A percentile compares a stretch with the other conserved stretches of the same genome.
Conservation (phyloP, 2,888 invertebrate genomes). For the Tromatobia lineatoria region DNA sequence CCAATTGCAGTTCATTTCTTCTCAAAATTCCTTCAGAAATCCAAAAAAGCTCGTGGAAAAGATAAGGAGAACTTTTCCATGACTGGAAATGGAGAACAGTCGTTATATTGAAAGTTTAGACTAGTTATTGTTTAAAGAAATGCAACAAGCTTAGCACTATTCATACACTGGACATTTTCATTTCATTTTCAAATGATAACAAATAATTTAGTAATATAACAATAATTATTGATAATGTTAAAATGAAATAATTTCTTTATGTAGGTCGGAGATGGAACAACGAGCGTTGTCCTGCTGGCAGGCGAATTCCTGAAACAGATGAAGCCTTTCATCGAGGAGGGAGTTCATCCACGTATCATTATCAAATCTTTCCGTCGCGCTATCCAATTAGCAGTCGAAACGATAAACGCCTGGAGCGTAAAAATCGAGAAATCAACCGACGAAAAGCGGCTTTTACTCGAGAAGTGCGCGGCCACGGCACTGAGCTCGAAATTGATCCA, state of each 20-base stretch:
- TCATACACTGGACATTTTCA: slow-evolving; percentile 75
- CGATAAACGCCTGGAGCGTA: slow-evolving; percentile 94
- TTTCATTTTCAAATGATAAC: slow-evolving; percentile 16
- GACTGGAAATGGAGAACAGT: slow-evolving; percentile 74
- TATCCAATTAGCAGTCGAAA: slow-evolving; percentile 92
- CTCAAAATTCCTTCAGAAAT: not conserved
- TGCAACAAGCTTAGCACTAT: slow-evolving; percentile 78
- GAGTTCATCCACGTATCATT: slow-evolving; percentile 97
- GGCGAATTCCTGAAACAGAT: slow-evolving; percentile 98
- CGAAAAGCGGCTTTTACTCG: slow-evolving; percentile 89
- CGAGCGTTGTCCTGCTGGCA: slow-evolving; percentile 97
- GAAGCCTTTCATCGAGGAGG: slow-evolving; percentile 98
- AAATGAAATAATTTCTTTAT: slow-evolving; percentile 48
- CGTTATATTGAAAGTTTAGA: slow-evolving; percentile 76
- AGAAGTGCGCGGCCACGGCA: slow-evolving; percentile 98
- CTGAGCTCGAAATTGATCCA: slow-evolving; percentile 99
- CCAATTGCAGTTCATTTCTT: not conserved
- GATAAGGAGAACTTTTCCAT: slow-evolving; percentile 31
- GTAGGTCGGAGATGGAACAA: slow-evolving; percentile 99
- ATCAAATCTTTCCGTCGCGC: slow-evolving; percentile 96
- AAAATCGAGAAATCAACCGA: slow-evolving; percentile 90
- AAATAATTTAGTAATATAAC: not conserved
- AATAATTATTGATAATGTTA: not conserved
- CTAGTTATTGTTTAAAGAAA: slow-evolving; percentile 75
- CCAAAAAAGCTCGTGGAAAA: slow-evolving; percentile 33